Percentiles rank a stretch among this genome's conserved stretches.
Conservation (phyloP, 1,140 invertebrate genomes). For the Sminthurinus signatus region DNA sequence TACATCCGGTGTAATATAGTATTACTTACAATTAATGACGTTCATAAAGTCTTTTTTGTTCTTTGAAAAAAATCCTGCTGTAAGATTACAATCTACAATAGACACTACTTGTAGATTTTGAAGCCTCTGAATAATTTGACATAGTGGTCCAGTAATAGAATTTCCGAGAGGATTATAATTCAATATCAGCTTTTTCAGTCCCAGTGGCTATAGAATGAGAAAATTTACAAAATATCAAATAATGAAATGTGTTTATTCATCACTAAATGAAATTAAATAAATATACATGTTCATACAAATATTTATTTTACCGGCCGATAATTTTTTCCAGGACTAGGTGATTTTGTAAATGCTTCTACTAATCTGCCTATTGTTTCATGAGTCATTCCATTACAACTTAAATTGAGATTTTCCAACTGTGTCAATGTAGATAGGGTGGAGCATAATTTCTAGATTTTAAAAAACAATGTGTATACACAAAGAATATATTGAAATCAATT, state of each 20-base stretch:
- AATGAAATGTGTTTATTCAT: neutral
- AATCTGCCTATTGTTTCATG: conserved; percentile 15
- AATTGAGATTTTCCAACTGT: conserved; percentile 17
- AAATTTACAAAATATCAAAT: conserved; percentile 1
- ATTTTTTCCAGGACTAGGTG: neutral
- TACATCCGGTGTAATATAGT: too few species aligned
- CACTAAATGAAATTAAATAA: neutral
- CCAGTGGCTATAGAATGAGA: conserved; percentile 15
- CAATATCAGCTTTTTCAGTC: conserved; percentile 16
- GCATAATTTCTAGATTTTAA: conserved; percentile 21
- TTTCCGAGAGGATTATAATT: conserved; percentile 32
- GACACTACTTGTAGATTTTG: conserved; percentile 12
- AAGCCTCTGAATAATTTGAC: conserved; percentile 7
- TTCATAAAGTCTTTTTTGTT: neutral
- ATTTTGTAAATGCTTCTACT: conserved; percentile 12
- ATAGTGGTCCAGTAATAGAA: conserved; percentile 7
- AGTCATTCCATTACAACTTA: conserved; percentile 35
- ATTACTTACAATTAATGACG: conserved; percentile 19
- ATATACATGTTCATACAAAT: too few species aligned
- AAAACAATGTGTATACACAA: too few species aligned
- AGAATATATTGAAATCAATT: too few species aligned
- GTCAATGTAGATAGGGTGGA: conserved; percentile 21
- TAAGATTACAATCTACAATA: conserved; percentile 27
- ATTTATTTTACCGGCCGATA: neutral
- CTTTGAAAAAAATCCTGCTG: conserved; percentile 13